phyloP scores from a whole-genome alignment of 2,797 vertebrate species.

The Gallinago solitaria region DNA sequence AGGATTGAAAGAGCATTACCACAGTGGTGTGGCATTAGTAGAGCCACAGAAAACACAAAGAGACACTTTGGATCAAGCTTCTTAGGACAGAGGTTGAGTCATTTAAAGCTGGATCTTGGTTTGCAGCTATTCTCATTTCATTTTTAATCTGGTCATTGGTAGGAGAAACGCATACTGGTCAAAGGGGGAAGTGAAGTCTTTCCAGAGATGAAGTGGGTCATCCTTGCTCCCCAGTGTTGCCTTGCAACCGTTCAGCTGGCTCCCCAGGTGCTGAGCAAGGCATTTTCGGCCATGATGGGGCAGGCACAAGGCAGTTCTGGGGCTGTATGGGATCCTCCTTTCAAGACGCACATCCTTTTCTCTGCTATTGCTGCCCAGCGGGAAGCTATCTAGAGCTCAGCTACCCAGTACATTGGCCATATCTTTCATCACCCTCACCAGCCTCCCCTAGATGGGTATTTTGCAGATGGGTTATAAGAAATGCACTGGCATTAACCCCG shows the following conservation, averaged over 20 bases:
- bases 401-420: neutral
- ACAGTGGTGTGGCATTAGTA: neutral
- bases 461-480: neutral
- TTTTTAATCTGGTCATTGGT: neutral
- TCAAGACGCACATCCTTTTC: neutral
- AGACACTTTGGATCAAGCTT: neutral
- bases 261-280: neutral
- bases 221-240: neutral
- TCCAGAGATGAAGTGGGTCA: neutral
- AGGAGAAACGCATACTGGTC: neutral
- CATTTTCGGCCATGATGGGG: accelerated
- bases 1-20: neutral
- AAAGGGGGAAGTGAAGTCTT: neutral
- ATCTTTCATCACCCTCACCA: neutral
- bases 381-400: neutral
- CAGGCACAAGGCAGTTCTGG: neutral
- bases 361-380: neutral
- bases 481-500: neutral
- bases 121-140: neutral
- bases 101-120: neutral
- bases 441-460: neutral
- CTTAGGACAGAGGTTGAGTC: neutral
- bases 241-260: neutral
- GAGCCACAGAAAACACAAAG: neutral
- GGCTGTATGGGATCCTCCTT: neutral